Percentiles rank a stretch among this genome's conserved stretches.
Conservation (phyloP, 2,888 invertebrate species). For the Ophonus ardosiacus region DNA sequence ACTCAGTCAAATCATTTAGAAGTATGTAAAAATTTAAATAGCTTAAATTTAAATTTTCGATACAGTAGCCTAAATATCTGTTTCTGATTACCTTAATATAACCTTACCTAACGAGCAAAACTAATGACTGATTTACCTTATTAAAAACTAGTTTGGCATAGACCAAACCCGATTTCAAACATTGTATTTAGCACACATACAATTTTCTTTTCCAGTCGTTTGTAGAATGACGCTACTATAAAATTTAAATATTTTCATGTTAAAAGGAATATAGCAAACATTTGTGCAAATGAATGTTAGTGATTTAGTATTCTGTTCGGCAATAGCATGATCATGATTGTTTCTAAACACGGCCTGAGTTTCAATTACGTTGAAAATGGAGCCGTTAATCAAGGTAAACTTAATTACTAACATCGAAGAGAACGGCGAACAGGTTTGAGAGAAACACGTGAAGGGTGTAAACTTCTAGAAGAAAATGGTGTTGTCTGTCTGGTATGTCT, state of each 20-base stretch:
- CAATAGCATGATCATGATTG: neutral
- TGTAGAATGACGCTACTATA: neutral
- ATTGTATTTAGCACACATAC: no score
- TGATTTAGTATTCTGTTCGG: neutral
- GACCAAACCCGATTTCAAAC: no score
- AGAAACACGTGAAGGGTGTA: slow-evolving; percentile 38
- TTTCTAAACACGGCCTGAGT: slow-evolving; percentile 27
- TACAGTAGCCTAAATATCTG: no score
- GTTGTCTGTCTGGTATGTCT: neutral
- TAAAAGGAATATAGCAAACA: neutral
- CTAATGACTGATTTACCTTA: no score
- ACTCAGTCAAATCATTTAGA: no score
- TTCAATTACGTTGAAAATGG: slow-evolving; percentile 49
- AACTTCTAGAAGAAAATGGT: slow-evolving; percentile 11
- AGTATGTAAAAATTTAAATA: no score
- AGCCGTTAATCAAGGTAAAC: slow-evolving; percentile 44
- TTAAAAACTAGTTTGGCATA: no score
- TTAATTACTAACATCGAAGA: slow-evolving; percentile 38
- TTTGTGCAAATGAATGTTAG: neutral
- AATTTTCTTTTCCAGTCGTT: neutral
- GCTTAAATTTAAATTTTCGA: no score
- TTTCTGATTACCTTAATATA: no score
- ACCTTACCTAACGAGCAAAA: no score
- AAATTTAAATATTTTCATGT: neutral
- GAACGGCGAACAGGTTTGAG: slow-evolving; percentile 36